Base-by-base conservation (phyloP, 2,888 invertebrate species). In the Helobdella robusta region DNA sequence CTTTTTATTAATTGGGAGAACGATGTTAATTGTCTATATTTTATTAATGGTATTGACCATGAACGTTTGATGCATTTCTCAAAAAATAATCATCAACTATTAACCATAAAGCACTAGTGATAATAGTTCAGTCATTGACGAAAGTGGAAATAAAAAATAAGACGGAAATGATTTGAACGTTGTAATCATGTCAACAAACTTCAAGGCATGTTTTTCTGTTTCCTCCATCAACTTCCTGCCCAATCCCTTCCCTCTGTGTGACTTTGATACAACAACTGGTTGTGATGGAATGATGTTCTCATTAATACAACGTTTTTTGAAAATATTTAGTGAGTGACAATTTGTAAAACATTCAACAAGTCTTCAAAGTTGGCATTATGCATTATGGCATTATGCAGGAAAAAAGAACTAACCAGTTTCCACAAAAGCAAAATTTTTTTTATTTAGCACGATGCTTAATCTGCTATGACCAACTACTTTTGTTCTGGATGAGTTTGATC, bases 141-240 rank as follows among this genome's bases (percentile, higher is more conserved):
- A n/a, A n/a, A n/a, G n/a, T n/a, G n/a, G n/a, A n/a, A n/a, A n/a
- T n/a, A n/a, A n/a, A n/a, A n/a, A n/a, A n/a, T n/a, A n/a, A n/a
- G n/a, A n/a, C n/a, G n/a, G n/a, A n/a, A n/a, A n/a, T n/a, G n/a
- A n/a, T n/a, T n/a, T n/a, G n/a, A n/a, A n/a, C n/a, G n/a, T n/a
- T n/a, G n/a, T n/a, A n/a, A n/a, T n/a, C 23, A 65, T 23, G 44
- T 32, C 20, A 20, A 65, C 30, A n/a, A 56, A 70, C 70, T 63
- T 64, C 40, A 8, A 34, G 2, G 71, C 71, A 66, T 69, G 59
- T 30, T 74, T 64, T 69, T 81, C 80, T 23, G 77, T 74, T 62
- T 72, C 69, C 11, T 71, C 66, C 81, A 81, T 81, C 32, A 81
- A 63, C 35, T 70, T 71, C 65, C 75, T 74, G 2, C 81, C 81